These are phyloP conservation scores for Romanogobio albipinnatus DNA, from an alignment of 2,113 vertebrate species.

Conservation along the genomic window DNA sequence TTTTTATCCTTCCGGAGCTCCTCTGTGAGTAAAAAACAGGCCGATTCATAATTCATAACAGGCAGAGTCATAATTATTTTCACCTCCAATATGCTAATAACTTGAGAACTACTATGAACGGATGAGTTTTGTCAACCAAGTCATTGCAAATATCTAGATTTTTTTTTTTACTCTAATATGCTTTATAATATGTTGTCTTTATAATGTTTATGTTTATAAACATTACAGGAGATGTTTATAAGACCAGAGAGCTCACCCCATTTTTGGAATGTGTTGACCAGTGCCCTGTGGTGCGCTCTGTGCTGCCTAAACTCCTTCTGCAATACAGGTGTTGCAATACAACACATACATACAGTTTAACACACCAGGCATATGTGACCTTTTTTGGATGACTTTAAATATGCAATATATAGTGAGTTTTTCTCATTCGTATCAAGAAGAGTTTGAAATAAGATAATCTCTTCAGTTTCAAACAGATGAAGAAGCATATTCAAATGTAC, in stretches of 20 bases:
- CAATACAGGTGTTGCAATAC: constrained; percentile 72
- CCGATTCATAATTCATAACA: too few relatives aligned
- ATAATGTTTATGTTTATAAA: background rate
- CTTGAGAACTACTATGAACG: background rate
- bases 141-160: background rate
- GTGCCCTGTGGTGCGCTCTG: constrained; percentile 77
- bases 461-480: constrained; percentile 73
- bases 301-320: constrained; percentile 77
- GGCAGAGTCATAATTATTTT: background rate
- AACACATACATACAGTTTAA: constrained; percentile 7
- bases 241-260: constrained; percentile 74
- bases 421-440: background rate
- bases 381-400: background rate
- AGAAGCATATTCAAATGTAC: constrained; percentile 71
- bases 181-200: background rate
- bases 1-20: too few relatives aligned
- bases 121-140: background rate
- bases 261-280: constrained; percentile 79
- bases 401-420: background rate
- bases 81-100: background rate
- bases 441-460: background rate
- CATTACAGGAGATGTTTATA: constrained; percentile 70
- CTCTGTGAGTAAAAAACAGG: background rate
- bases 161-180: background rate
- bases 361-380: background rate